Evolutionary conservation across 2,113 vertebrate species (phyloP).

Genomic region (Tenebrosternarchus preto): DNA sequence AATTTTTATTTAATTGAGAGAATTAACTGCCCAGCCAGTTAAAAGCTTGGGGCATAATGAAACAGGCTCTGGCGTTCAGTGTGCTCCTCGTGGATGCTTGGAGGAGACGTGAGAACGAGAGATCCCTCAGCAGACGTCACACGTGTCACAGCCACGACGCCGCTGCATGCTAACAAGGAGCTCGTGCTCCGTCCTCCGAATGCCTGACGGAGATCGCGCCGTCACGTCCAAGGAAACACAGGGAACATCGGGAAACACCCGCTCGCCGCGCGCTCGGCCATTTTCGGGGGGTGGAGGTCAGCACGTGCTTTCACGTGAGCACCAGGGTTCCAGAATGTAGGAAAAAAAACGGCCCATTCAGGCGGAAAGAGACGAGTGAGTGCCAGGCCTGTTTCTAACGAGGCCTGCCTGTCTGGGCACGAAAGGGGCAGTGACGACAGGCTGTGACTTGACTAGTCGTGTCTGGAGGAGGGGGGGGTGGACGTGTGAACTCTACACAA

Average conservation of each 20-base stretch:
- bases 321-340: constrained; percentile 8
- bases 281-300: background rate
- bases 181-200: background rate
- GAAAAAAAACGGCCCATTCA: constrained; percentile 10
- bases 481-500: constrained; percentile 33
- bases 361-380: background rate
- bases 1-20: constrained; percentile 53
- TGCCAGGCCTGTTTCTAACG: constrained; percentile 1
- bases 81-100: constrained; percentile 37
- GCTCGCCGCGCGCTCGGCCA: too few relatives aligned
- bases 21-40: constrained; percentile 60
- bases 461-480: constrained; percentile 11
- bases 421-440: constrained; percentile 17
- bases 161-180: constrained; percentile 29
- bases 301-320: too few relatives aligned
- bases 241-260: background rate
- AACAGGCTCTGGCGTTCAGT: constrained; percentile 52
- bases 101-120: background rate
- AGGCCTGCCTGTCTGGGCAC: constrained; percentile 13
- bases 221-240: constrained; percentile 21
- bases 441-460: constrained; percentile 18
- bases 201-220: background rate
- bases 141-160: background rate
- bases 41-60: constrained; percentile 57
- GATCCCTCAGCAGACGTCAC: background rate